A percentile compares a stretch with the other conserved stretches of the same genome.
Conservation (phyloP, 2,113 vertebrate genomes). For the Synchiropus splendidus region DNA sequence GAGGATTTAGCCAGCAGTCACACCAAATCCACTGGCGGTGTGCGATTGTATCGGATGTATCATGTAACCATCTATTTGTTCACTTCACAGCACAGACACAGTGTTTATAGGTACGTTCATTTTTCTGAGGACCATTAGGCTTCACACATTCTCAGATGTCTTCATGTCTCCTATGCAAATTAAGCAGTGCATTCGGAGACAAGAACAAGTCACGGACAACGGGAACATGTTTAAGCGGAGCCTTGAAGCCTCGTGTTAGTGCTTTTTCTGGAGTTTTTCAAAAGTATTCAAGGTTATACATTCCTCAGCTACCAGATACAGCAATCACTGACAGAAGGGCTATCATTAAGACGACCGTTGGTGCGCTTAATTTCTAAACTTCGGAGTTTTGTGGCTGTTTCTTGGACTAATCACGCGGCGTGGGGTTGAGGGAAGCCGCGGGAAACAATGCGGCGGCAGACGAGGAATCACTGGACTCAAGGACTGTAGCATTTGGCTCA, state of each 20-base stretch:
- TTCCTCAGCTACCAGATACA: conserved; percentile 36
- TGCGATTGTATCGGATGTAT: too few species aligned
- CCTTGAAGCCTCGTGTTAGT: too few species aligned
- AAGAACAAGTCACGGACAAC: conserved; percentile 52
- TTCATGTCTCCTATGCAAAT: too few species aligned
- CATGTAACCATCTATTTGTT: too few species aligned
- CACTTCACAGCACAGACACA: too few species aligned
- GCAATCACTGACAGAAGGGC: conserved; percentile 5
- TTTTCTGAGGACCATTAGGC: too few species aligned
- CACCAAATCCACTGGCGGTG: too few species aligned
- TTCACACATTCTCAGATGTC: too few species aligned
- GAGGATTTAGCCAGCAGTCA: too few species aligned
- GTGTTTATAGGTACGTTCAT: too few species aligned
- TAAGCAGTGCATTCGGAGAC: conserved; percentile 42
- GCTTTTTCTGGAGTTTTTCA: conserved; percentile 11
- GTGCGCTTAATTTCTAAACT: conserved; percentile 25
- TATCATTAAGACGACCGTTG: conserved; percentile 19
- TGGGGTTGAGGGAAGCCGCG: conserved; percentile 42
- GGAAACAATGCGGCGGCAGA: conserved; percentile 38
- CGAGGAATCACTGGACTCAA: conserved; percentile 25
- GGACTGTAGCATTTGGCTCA: conserved; percentile 44
- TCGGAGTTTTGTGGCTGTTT: conserved; percentile 23
- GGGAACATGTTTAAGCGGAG: conserved; percentile 39
- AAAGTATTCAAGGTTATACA: conserved; percentile 24
- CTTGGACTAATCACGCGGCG: conserved; percentile 21